phyloP scores from a whole-genome alignment of 2,888 invertebrate genomes.

The Hermaeophaga mercurialis region DNA sequence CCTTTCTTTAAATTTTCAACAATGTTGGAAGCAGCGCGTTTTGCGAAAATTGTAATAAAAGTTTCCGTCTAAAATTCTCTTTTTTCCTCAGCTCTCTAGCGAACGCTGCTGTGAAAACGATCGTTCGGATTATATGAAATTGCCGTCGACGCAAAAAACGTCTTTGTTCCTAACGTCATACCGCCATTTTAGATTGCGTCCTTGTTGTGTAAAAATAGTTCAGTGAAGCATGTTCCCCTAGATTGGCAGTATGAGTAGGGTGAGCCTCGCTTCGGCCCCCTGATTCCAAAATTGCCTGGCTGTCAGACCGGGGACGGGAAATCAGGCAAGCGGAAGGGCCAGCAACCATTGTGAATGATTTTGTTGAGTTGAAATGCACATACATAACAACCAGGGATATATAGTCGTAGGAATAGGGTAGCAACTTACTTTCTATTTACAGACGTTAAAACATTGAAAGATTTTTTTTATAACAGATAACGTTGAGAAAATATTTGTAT shows the following conservation, averaged over 20 bases:
- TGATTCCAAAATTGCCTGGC: slow-evolving; percentile 48
- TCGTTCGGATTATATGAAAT: slow-evolving; percentile 29
- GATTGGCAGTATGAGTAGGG: slow-evolving; percentile 52
- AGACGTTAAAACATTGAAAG: no score
- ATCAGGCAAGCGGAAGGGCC: slow-evolving; percentile 52
- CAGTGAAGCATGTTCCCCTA: slow-evolving; percentile 57
- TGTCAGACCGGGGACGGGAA: slow-evolving; percentile 46
- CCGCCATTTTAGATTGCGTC: slow-evolving; percentile 56
- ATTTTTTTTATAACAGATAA: no score
- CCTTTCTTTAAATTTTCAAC: no score
- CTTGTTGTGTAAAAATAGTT: slow-evolving; percentile 57
- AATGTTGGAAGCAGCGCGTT: no score
- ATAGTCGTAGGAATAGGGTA: slow-evolving; percentile 13
- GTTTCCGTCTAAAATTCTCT: slow-evolving; percentile 1
- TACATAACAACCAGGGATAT: slow-evolving; percentile 31
- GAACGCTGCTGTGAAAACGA: slow-evolving; percentile 6
- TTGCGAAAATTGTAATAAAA: slow-evolving; percentile 17
- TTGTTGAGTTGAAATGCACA: slow-evolving; percentile 42
- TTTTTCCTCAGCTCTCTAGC: neutral
- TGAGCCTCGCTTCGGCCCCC: slow-evolving; percentile 43
- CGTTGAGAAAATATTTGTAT: no score
- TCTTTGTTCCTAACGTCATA: slow-evolving; percentile 50
- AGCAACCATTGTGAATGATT: slow-evolving; percentile 45
- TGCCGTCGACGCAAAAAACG: slow-evolving; percentile 47
- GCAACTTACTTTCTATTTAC: neutral